Evolutionary conservation across 53 echinoderm and acorn worm species (phyloP).

Genomic region (Arbacia lixula): DNA sequence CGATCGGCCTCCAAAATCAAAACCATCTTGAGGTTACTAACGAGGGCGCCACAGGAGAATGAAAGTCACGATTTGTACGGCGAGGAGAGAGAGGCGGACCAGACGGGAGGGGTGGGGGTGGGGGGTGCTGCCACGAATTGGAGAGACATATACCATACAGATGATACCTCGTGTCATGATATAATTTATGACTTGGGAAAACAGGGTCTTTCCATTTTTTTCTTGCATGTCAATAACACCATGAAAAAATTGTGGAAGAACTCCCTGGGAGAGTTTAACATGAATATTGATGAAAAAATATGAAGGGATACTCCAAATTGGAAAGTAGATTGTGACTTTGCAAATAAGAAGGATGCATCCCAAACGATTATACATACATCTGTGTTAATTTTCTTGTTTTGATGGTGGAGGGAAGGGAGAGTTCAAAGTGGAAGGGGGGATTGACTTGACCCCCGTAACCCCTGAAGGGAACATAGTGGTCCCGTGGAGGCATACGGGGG

Average conservation of each 20-base stretch:
- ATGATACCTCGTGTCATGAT: no score
- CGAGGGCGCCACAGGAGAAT: not conserved
- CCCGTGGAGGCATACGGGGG: not conserved
- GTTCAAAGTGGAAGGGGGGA: not conserved
- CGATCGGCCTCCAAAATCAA: conserved; percentile 42
- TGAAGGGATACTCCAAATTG: no score
- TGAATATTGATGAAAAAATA: no score
- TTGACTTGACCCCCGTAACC: not conserved
- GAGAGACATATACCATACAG: not conserved
- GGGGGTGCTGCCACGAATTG: not conserved
- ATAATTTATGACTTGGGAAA: no score
- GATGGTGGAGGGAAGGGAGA: not conserved
- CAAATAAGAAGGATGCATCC: no score
- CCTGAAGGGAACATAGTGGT: not conserved
- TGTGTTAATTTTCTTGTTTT: no score
- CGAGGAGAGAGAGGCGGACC: conserved; percentile 30
- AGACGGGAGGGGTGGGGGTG: not conserved
- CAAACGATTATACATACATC: no score
- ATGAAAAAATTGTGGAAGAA: no score
- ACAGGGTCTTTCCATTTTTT: no score
- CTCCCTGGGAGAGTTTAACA: no score
- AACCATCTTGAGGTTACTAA: conserved; percentile 46
- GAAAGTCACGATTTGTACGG: conserved; percentile 23
- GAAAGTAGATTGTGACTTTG: no score
- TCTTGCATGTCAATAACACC: no score